phyloP scores from a whole-genome alignment of 1,140 invertebrate species.

The Gerris buenoi region DNA sequence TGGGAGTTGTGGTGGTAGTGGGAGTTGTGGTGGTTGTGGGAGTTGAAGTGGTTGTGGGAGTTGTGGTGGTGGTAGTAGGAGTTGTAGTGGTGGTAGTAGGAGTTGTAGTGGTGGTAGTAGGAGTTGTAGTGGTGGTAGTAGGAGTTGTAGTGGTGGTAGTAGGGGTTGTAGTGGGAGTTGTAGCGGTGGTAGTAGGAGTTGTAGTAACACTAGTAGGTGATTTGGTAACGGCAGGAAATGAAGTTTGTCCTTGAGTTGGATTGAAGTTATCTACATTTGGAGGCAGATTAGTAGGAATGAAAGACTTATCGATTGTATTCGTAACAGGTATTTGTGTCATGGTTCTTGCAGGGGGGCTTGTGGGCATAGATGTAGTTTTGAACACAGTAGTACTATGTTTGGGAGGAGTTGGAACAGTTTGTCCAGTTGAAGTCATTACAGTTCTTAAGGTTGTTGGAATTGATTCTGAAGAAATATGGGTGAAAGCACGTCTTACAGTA shows the following conservation, averaged over 20 bases:
- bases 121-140: neutral
- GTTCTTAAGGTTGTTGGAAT: neutral
- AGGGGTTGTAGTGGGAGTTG: neutral
- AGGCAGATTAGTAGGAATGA: neutral
- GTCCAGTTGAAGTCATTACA: neutral
- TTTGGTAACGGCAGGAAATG: no score
- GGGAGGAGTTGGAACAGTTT: neutral
- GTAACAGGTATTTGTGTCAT: neutral
- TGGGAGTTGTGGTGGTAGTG: neutral
- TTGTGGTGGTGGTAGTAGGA: neutral
- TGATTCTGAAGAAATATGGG: neutral
- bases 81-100: neutral
- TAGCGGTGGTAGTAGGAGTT: neutral
- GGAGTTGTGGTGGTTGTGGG: neutral
- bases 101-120: neutral
- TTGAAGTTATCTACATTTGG: no score
- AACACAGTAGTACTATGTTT: neutral
- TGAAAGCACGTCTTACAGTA: conserved; percentile 3
- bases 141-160: neutral
- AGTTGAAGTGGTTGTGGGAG: neutral
- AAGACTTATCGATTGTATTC: neutral
- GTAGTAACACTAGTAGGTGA: no score
- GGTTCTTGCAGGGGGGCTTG: neutral
- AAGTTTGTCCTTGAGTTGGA: no score
- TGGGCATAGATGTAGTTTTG: neutral